Percentiles rank a stretch among this genome's conserved stretches.
Evolutionary conservation across 2,797 vertebrate genomes (phyloP).

Genomic region (Pseudochirops cupreus): DNA sequence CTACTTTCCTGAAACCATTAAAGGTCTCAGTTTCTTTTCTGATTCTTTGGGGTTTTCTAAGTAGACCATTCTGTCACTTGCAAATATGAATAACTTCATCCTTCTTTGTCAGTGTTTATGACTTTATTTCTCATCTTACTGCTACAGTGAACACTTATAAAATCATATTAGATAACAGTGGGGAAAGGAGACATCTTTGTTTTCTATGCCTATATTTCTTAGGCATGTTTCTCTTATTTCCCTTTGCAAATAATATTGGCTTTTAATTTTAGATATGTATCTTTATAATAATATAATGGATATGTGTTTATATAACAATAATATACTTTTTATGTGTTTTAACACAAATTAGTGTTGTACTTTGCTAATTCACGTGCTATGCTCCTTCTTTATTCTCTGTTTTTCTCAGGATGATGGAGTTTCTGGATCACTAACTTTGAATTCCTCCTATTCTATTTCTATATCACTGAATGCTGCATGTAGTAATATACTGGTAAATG

Average conservation of each 20-base stretch:
- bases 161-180: background rate
- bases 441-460: background rate
- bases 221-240: background rate
- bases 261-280: background rate
- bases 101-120: background rate
- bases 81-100: background rate
- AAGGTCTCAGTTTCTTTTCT: background rate
- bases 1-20: background rate
- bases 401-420: background rate
- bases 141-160: background rate
- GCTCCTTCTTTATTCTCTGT: background rate
- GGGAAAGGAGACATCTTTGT: background rate
- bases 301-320: too few species aligned
- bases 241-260: background rate
- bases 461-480: background rate
- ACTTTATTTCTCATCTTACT: background rate
- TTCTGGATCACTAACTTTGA: background rate
- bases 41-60: background rate
- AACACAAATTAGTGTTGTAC: background rate
- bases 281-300: background rate
- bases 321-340: background rate
- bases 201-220: background rate
- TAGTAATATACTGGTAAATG: background rate
- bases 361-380: background rate
- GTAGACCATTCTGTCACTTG: background rate